Evolutionary conservation across 2,113 vertebrate species (phyloP).

Genomic region (Tachysurus vachellii): DNA sequence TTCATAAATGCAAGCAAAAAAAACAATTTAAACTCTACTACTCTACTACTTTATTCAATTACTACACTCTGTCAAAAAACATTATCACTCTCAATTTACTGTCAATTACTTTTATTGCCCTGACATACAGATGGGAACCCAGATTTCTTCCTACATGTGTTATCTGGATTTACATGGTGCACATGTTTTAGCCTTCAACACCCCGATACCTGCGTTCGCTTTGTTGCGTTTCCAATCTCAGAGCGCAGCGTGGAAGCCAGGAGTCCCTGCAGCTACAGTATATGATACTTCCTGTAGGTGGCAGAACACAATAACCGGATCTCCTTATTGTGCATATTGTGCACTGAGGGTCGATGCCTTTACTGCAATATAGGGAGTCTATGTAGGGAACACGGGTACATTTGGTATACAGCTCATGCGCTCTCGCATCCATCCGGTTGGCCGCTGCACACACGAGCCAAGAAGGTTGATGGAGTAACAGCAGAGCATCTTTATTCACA

Average conservation of each 20-base stretch:
- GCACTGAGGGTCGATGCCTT: neutral
- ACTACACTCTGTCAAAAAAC: no score
- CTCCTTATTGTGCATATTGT: neutral
- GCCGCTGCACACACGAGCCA: neutral
- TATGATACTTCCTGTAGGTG: neutral
- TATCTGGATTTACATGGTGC: neutral
- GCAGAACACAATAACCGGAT: neutral
- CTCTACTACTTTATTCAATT: no score
- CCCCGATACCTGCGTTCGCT: neutral
- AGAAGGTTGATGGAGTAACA: conserved; percentile 4
- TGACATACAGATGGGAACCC: no score
- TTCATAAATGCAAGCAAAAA: no score
- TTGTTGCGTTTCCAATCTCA: neutral
- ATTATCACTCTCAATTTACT: no score
- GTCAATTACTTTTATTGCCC: no score
- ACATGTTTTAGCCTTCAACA: neutral
- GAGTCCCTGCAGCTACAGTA: neutral
- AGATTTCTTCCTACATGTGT: no score
- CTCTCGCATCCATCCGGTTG: conserved; percentile 25
- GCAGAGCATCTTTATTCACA: neutral
- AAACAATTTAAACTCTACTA: no score
- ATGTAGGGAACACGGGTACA: conserved; percentile 15
- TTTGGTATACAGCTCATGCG: conserved; percentile 22
- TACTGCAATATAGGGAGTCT: conserved; percentile 15
- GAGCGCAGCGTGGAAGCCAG: neutral